Conservation (phyloP, 2,113 vertebrate species). For the Myiopsitta monachus region DNA sequence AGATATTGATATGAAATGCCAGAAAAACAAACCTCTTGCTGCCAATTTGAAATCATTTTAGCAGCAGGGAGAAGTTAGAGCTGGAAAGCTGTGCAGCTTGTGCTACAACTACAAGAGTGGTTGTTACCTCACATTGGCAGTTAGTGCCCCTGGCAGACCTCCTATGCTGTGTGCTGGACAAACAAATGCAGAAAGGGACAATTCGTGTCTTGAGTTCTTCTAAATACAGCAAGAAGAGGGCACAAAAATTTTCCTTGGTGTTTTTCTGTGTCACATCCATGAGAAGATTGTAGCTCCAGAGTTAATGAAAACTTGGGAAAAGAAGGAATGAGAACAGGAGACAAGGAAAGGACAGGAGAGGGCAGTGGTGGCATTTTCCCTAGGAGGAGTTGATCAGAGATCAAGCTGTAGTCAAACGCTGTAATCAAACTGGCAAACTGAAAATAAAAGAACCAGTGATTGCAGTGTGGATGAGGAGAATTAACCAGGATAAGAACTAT, state of each 20-base stretch:
- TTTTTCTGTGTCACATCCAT: background rate
- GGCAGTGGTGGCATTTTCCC: slow-evolving; percentile 63
- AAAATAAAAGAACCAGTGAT: background rate
- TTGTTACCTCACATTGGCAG: background rate
- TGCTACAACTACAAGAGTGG: background rate
- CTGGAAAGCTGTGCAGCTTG: background rate
- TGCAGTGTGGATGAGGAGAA: background rate
- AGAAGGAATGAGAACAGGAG: background rate
- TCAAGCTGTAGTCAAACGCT: background rate
- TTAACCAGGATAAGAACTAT: background rate
- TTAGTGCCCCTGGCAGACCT: background rate
- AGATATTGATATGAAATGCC: background rate
- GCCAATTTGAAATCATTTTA: background rate
- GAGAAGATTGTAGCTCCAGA: background rate
- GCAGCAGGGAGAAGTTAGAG: background rate
- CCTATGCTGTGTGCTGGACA: background rate
- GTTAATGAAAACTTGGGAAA: background rate
- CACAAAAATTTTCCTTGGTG: background rate
- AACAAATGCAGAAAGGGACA: background rate
- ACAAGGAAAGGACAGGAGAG: slow-evolving; percentile 55
- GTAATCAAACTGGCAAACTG: background rate
- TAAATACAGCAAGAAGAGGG: background rate
- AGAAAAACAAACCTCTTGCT: background rate
- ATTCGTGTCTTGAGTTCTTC: background rate
- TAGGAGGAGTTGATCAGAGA: background rate